Percentiles rank a stretch among this genome's conserved stretches.
These are phyloP conservation scores for Scopus umbretta DNA, from an alignment of 2,113 vertebrate genomes.

Conservation along the genomic window DNA sequence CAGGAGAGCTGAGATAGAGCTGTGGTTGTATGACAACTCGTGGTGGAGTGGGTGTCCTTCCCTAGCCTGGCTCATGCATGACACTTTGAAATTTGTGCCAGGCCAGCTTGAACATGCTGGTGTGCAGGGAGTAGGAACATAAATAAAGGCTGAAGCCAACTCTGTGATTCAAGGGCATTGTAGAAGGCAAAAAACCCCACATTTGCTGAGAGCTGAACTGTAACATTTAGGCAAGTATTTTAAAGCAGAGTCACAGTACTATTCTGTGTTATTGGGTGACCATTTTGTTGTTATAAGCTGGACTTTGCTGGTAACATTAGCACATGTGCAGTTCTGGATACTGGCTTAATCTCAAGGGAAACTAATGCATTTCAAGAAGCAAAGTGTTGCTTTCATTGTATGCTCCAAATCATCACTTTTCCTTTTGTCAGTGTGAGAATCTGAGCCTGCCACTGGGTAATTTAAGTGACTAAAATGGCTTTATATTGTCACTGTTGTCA, in stretches of 20 bases:
- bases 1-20: background rate
- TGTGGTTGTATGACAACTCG: background rate
- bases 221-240: background rate
- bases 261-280: background rate
- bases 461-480: background rate
- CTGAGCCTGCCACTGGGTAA: background rate
- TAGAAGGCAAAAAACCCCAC: background rate
- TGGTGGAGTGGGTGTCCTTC: too few species aligned
- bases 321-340: background rate
- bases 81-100: background rate
- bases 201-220: background rate
- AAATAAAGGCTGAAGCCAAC: background rate
- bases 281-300: background rate
- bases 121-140: background rate
- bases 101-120: background rate
- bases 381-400: background rate
- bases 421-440: background rate
- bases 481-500: constrained; percentile 26
- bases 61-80: background rate
- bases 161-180: background rate
- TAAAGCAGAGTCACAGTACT: background rate
- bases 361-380: background rate
- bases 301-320: background rate
- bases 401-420: background rate
- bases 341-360: background rate